Percentiles rank a stretch among this genome's conserved stretches.
phyloP scores from a whole-genome alignment of 2,113 vertebrate species.

The Caracal caracal region DNA sequence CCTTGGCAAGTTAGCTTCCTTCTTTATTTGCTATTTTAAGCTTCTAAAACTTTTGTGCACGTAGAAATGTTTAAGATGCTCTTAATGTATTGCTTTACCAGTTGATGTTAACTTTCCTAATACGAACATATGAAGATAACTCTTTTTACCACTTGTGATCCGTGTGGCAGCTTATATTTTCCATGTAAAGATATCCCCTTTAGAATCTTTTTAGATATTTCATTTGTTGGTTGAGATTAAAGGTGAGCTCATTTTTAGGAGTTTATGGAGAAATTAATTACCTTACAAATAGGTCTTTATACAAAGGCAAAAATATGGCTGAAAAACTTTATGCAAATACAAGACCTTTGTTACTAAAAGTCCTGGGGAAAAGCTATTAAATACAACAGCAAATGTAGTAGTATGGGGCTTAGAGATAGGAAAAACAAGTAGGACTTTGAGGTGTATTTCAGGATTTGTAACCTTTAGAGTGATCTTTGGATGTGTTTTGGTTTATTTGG shows the following conservation, averaged over 20 bases:
- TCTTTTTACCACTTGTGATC: constrained; percentile 79
- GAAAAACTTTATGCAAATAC: background rate
- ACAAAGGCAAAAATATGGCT: constrained; percentile 26
- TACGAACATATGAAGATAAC: constrained; percentile 65
- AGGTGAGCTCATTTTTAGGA: constrained; percentile 80
- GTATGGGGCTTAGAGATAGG: background rate
- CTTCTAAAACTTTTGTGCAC: constrained; percentile 76
- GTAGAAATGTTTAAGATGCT: constrained; percentile 79
- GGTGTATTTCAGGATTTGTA: constrained; percentile 44
- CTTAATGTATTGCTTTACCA: constrained; percentile 76
- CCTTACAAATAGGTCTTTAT: constrained; percentile 51
- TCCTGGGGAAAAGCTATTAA: background rate
- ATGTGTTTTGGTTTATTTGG: constrained; percentile 59
- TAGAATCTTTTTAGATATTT: constrained; percentile 76
- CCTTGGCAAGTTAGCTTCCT: constrained; percentile 82
- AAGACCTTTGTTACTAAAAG: constrained; percentile 37
- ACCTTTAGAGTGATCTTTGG: constrained; percentile 42
- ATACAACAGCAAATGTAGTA: background rate
- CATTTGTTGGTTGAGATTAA: constrained; percentile 84
- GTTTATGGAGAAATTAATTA: constrained; percentile 60
- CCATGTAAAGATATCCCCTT: constrained; percentile 80
- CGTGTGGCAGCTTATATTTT: constrained; percentile 76
- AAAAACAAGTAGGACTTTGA: background rate
- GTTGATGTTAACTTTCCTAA: constrained; percentile 76
- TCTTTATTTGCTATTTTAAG: constrained; percentile 71